Conservation (phyloP, 1,140 invertebrate species). For the Leptoteleia sp. region DNA sequence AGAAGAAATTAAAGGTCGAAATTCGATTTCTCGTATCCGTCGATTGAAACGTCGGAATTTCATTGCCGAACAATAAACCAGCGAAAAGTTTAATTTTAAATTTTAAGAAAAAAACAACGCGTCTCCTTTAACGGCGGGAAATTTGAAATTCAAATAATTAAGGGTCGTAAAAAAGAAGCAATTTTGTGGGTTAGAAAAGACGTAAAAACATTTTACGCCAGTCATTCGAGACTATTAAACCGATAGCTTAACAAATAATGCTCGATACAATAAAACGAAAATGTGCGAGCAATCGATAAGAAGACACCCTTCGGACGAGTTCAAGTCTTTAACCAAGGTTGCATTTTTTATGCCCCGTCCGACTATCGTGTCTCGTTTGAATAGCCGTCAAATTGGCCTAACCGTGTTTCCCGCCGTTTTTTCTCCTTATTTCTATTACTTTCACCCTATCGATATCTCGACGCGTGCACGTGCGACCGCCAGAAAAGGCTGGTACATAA, state of each 20-base stretch:
- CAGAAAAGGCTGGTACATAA: slow-evolving; percentile 14
- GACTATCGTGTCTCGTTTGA: slow-evolving; percentile 13
- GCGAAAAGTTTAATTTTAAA: neutral
- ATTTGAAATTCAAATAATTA: too few relatives aligned
- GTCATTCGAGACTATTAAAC: neutral
- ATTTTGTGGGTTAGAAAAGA: too few relatives aligned
- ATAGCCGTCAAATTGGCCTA: slow-evolving; percentile 20
- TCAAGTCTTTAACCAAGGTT: slow-evolving; percentile 19
- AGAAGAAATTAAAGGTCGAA: too few relatives aligned
- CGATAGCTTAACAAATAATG: slow-evolving; percentile 6
- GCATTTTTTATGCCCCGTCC: slow-evolving; percentile 29
- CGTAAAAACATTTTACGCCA: too few relatives aligned
- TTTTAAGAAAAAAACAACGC: too few relatives aligned
- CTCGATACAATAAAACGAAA: slow-evolving; percentile 2
- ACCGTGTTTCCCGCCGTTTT: neutral
- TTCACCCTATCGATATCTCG: neutral
- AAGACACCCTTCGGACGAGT: slow-evolving; percentile 13
- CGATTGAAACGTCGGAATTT: too few relatives aligned
- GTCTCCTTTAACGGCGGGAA: too few relatives aligned
- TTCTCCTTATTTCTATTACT: slow-evolving; percentile 9
- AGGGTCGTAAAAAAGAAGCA: too few relatives aligned
- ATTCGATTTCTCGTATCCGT: too few relatives aligned
- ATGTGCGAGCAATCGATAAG: slow-evolving; percentile 5
- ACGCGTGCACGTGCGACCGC: slow-evolving; percentile 13
- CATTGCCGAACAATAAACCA: neutral